Evolutionary conservation across 2,113 vertebrate genomes (phyloP), one percentile per base, ranked within the genome.

Genomic region (Panthera uncia): DNA sequence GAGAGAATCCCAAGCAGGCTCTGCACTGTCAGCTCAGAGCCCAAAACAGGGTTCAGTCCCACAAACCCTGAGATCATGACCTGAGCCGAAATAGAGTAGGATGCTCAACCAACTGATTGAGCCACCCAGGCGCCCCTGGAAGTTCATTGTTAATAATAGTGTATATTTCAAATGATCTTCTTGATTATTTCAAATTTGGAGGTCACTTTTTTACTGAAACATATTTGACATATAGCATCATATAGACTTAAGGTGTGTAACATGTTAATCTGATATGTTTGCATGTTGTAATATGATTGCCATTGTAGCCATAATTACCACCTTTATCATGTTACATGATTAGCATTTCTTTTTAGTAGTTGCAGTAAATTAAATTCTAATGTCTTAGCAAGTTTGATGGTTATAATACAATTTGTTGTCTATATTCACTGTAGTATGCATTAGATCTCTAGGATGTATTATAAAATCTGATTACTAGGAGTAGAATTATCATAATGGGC

Each of bases 141-240:
- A 41, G 74, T 78, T 78, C 41, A 65, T 81, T 81, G 29, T 74
- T 92, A 95, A 41, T 86, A 87, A 52, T 69, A 80, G 13, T 88
- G 25, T 90, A 31, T 96, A 31, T 78, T 96, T 96, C 36, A 94
- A 33, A 76, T 91, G 50, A 91, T 71, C 45, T 92, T 93, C 52
- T 92, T 93, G 66, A 65, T 48, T 71, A 92, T 94, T 84, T 96
- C 13, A 92, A 41, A 89, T 73, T 73, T 61, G 25, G 38, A 36
- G 23, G 7, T 57, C 29, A 45, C 12, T 82, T 94, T 81, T 57
- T 89, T 63, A 61, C 63, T 82, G 66, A 82, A 82, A 65, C 52
- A 41, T 82, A 74, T 82, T 82, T 89, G 41, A 94, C 41, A 10
- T 86, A 33, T 73, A 73, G 69, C 50, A 79, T 61, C 63, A 90